Conservation (phyloP, 2,113 vertebrate species). For the Eidolon helvum region DNA sequence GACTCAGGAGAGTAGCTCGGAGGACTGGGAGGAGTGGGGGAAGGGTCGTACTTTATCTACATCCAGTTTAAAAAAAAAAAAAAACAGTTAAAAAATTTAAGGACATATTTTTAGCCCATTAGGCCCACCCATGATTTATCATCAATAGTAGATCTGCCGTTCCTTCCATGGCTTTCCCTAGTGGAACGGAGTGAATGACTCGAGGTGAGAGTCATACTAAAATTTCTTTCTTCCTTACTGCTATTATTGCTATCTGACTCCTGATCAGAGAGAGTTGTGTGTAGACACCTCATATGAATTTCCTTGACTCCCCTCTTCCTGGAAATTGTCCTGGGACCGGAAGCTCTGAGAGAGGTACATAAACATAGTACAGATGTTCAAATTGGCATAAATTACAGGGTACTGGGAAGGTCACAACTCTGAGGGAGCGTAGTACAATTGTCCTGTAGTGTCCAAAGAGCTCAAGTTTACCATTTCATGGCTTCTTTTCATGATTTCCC, state of each 20-base stretch:
- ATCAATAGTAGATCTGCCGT: not conserved
- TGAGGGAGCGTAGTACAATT: not conserved
- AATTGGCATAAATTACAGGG: not conserved
- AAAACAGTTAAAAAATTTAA: not conserved
- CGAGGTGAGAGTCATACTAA: accelerated
- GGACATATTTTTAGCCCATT: not conserved
- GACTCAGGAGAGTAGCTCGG: not conserved
- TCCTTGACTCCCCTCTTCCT: not conserved
- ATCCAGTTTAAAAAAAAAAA: not conserved
- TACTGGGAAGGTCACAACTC: not conserved
- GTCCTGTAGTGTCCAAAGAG: not conserved
- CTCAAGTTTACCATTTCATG: not conserved
- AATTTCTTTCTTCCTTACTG: not conserved
- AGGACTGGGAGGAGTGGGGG: not conserved
- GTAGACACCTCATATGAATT: not conserved
- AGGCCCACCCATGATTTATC: not conserved
- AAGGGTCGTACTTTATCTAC: not conserved
- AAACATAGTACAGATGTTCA: not conserved
- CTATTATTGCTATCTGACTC: not conserved
- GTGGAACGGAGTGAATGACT: not conserved
- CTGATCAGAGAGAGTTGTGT: not conserved
- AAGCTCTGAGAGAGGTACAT: not conserved
- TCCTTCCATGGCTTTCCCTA: not conserved
- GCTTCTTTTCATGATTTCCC: not conserved
- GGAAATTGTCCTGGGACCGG: not conserved